Percentiles rank a stretch among this genome's conserved stretches.
phyloP scores from a whole-genome alignment of 2,113 vertebrate genomes.

The Urocynchramus pylzowi region DNA sequence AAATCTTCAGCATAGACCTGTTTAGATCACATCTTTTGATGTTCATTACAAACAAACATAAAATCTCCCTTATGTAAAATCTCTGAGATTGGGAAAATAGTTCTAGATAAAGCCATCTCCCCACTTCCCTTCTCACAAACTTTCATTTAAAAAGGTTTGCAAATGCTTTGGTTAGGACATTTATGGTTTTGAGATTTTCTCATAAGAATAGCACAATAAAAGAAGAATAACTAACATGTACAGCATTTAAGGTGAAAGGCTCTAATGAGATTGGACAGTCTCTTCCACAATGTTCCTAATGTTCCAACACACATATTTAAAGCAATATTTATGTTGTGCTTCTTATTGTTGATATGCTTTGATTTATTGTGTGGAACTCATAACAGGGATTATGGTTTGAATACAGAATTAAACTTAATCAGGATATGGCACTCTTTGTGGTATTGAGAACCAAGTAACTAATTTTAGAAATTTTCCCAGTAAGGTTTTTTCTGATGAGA shows the following conservation, averaged over 20 bases:
- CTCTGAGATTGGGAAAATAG: not conserved
- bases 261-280: not conserved
- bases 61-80: rapidly evolving
- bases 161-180: not conserved
- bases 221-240: not conserved
- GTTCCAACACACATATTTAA: not conserved
- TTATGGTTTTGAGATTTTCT: not conserved
- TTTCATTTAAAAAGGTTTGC: not conserved
- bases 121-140: not conserved
- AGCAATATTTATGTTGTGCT: not conserved
- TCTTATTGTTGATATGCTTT: not conserved
- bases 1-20: not conserved
- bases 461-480: not conserved
- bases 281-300: not conserved
- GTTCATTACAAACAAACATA: not conserved
- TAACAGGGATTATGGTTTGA: not conserved
- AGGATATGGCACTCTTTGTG: not conserved
- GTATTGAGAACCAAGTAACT: not conserved
- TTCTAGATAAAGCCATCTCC: not conserved
- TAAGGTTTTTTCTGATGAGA: not conserved
- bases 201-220: not conserved
- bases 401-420: not conserved
- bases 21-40: not conserved
- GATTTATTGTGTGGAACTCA: not conserved
- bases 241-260: not conserved